These are phyloP conservation scores for Mungos mungo DNA, from an alignment of 2,113 vertebrate species.

Conservation along the genomic window DNA sequence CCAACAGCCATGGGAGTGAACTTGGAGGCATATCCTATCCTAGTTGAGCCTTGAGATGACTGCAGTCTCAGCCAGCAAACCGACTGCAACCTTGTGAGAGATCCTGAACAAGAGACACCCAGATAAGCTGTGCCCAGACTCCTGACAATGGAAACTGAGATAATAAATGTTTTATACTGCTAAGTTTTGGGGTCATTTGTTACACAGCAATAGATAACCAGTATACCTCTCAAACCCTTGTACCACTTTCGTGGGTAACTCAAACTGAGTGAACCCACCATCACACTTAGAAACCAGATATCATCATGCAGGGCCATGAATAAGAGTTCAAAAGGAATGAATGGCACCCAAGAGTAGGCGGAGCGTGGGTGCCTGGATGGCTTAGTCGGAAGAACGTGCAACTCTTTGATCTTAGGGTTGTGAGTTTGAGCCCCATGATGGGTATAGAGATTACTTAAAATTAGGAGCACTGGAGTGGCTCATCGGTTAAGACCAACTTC, in stretches of 20 bases:
- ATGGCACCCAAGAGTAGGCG: not conserved
- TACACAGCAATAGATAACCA: not conserved
- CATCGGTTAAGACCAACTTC: too few relatives aligned
- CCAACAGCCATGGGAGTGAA: not conserved
- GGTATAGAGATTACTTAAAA: too few relatives aligned
- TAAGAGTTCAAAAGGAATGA: not conserved
- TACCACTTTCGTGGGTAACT: not conserved
- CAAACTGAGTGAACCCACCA: not conserved
- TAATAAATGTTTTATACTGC: not conserved
- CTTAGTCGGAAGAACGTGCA: too few relatives aligned
- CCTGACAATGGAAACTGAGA: not conserved
- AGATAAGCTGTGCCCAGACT: not conserved
- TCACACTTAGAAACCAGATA: not conserved
- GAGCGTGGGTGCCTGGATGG: not conserved
- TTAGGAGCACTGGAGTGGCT: too few relatives aligned
- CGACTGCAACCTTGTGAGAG: not conserved
- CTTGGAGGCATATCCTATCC: not conserved
- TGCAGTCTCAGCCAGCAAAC: not conserved
- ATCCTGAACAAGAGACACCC: not conserved
- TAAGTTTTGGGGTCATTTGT: not conserved
- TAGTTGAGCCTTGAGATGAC: not conserved
- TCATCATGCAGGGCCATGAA: not conserved
- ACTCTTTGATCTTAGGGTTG: too few relatives aligned
- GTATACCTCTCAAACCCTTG: not conserved
- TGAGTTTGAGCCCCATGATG: too few relatives aligned